Percentiles rank a stretch among this genome's conserved stretches.
Conservation (phyloP, 2,797 vertebrate species). For the Pyrocephalus nanus region DNA sequence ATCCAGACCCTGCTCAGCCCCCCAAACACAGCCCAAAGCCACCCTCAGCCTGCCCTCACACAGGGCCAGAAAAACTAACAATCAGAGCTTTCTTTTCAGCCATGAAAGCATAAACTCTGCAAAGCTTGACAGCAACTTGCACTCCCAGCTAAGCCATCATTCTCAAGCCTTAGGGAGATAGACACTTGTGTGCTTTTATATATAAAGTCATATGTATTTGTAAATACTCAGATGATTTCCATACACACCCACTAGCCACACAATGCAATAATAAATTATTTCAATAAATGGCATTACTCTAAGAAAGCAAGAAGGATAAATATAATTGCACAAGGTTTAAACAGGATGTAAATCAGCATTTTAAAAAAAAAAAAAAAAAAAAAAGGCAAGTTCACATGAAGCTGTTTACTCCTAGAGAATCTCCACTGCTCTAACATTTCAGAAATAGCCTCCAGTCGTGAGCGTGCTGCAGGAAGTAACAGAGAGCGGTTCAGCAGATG, state of each 20-base stretch:
- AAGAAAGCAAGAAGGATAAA: conserved; percentile 44
- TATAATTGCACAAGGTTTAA: conserved; percentile 53
- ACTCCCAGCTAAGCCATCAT: conserved; percentile 15
- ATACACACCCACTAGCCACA: conserved; percentile 6
- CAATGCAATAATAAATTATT: conserved; percentile 31
- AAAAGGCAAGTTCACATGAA: not conserved
- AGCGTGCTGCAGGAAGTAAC: conserved; percentile 68
- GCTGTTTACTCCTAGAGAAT: conserved; percentile 62
- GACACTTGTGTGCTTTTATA: conserved; percentile 13
- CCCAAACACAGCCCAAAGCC: not conserved
- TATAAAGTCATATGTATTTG: conserved; percentile 12
- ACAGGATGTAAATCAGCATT: conserved; percentile 52
- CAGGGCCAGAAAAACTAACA: not conserved
- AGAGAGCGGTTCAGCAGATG: conserved; percentile 68
- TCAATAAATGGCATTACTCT: conserved; percentile 43
- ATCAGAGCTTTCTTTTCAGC: conserved; percentile 11
- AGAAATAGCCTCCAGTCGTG: conserved; percentile 61
- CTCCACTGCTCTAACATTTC: conserved; percentile 41
- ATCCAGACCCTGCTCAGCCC: not conserved
- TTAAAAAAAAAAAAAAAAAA: not conserved
- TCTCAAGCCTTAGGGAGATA: conserved; percentile 28
- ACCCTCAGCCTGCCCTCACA: not conserved
- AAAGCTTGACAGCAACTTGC: not conserved
- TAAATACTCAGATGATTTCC: conserved; percentile 46
- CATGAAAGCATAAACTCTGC: not conserved